Conservation (phyloP, 2,113 vertebrate genomes). For the Ranitomeya variabilis region DNA sequence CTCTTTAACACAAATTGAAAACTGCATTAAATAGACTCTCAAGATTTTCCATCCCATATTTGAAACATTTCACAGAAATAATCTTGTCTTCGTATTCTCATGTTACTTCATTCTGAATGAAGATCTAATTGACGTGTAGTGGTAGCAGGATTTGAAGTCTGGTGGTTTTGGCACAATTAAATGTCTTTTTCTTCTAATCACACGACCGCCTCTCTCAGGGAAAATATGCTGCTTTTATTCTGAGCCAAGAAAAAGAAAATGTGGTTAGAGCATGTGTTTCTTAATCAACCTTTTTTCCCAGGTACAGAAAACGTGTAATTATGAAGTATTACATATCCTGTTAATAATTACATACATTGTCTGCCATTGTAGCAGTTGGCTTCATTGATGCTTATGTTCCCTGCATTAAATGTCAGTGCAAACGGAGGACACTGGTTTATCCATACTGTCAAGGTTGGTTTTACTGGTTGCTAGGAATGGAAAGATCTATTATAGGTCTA, state of each 20-base stretch:
- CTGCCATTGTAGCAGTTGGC: background rate
- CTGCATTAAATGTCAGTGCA: background rate
- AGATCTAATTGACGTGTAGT: conserved; percentile 21
- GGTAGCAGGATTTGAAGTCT: conserved; percentile 19
- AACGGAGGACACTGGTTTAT: background rate
- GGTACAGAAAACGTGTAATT: background rate
- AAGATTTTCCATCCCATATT: conserved; percentile 18
- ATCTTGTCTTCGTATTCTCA: background rate
- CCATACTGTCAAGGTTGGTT: background rate
- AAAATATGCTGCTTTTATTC: background rate
- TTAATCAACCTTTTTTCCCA: background rate
- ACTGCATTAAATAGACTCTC: background rate
- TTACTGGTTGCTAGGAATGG: background rate
- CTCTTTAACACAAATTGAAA: background rate
- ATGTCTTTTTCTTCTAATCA: conserved; percentile 23
- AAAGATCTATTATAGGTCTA: background rate
- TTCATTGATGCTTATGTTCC: background rate
- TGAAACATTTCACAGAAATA: background rate
- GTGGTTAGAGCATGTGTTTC: background rate
- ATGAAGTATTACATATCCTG: background rate
- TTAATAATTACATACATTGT: background rate
- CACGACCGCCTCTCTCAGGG: background rate
- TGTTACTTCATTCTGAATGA: conserved; percentile 9
- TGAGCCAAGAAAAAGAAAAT: background rate
- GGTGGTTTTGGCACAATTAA: conserved; percentile 30